Percentiles rank a stretch among this genome's conserved stretches.
phyloP scores from a whole-genome alignment of 2,797 vertebrate species.

The Diplodus puntazzo region DNA sequence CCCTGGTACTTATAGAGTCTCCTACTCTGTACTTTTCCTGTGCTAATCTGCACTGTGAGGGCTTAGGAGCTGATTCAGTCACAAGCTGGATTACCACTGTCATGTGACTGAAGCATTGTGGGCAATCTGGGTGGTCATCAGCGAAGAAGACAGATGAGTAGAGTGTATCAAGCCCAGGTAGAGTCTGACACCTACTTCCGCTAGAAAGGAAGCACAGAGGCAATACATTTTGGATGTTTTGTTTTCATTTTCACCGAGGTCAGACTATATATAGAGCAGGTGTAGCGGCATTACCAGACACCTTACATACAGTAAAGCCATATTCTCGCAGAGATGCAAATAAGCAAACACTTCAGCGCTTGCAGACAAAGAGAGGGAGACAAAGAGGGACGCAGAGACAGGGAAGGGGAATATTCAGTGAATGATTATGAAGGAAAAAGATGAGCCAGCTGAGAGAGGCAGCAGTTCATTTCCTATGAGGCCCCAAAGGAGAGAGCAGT shows the following conservation, averaged over 20 bases:
- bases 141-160: slow-evolving; percentile 22
- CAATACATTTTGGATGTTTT: neutral
- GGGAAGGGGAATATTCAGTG: slow-evolving; percentile 45
- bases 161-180: slow-evolving; percentile 16
- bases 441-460: slow-evolving; percentile 66
- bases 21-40: slow-evolving; percentile 74
- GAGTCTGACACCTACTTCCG: slow-evolving; percentile 7
- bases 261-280: neutral
- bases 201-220: slow-evolving; percentile 1
- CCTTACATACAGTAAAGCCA: neutral
- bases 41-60: slow-evolving; percentile 80
- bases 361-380: slow-evolving; percentile 46
- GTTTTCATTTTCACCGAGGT: neutral
- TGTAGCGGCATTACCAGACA: neutral
- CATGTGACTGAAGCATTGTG: slow-evolving; percentile 77
- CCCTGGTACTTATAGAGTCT: slow-evolving; percentile 69
- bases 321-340: slow-evolving; percentile 43
- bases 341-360: slow-evolving; percentile 38
- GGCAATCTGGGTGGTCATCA: slow-evolving; percentile 73
- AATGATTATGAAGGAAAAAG: slow-evolving; percentile 66
- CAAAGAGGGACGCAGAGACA: slow-evolving; percentile 37
- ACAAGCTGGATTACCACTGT: slow-evolving; percentile 81
- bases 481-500: slow-evolving; percentile 51
- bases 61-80: slow-evolving; percentile 81
- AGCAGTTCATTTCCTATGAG: slow-evolving; percentile 65